Evolutionary conservation across 1,140 invertebrate species (phyloP), one percentile per base, ranked within the genome.

Genomic region (Bicyclus anynana): DNA sequence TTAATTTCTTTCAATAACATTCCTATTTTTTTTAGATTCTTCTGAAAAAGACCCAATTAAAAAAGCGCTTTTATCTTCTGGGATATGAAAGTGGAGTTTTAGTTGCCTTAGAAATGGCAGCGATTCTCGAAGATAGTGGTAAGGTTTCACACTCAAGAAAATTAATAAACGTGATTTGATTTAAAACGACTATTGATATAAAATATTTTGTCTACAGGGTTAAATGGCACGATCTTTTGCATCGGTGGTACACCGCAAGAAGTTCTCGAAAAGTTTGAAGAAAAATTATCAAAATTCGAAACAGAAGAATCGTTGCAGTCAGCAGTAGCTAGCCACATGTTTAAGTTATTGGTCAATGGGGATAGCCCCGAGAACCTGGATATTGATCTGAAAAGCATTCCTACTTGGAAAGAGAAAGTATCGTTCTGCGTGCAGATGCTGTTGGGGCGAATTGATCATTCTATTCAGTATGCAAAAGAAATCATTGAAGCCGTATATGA

Each of bases 51-150:
- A 26, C 59, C 4, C 62, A 59, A 47, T n/a, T 69, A 9, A 70
- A 69, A 16, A 54, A 72, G 0, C 56, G 65, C 4, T 84, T 80
- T 29, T 78, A 78, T 40, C 26, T 84, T 9, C 18, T 83, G 33
- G 79, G 81, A 5, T 82, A 80, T 49, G 77, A 80, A 61, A 67
- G 66, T 40, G 79, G 79, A 5, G 63, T 77, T 7, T 56, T 76
- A 5, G 53, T 78, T 16, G 80, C 74, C 2, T 65, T 85, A 18
- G 82, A 85, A 69, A 69, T 83, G 20, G 80, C 77, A 13, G 59
- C 68, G 1, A 72, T 80, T 14, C 58, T 85, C 5, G 82, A 85
- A 68, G 59, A 74, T 2, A 48, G 67, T 38, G 80, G 82, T 85
- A 74, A 50, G 20, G 29, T n/a, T n/a, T n/a, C n/a, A n/a, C 5